A percentile compares a stretch with the other conserved stretches of the same genome.
Evolutionary conservation across 2,888 invertebrate species (phyloP).

Genomic region (Caprella mutica): DNA sequence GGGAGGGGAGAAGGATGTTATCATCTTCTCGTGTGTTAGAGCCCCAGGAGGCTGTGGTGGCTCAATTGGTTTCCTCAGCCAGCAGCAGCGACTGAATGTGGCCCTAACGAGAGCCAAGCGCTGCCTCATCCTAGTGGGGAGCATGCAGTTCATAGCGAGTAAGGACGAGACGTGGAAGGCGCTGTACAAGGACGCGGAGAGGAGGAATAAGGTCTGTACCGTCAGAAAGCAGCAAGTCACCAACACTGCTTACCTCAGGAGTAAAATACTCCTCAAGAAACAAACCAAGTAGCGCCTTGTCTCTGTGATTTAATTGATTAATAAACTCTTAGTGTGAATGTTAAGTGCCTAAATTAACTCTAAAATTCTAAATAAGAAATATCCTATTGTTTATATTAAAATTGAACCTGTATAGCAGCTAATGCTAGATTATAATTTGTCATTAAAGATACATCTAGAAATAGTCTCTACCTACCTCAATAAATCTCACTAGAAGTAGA

Average conservation of each 20-base stretch:
- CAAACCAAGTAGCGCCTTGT: too few relatives aligned
- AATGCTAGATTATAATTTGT: too few relatives aligned
- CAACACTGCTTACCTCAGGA: neutral
- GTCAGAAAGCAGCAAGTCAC: neutral
- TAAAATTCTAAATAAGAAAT: too few relatives aligned
- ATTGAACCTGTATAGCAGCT: too few relatives aligned
- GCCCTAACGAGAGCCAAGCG: conserved; percentile 70
- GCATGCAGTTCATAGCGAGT: conserved; percentile 14
- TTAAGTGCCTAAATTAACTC: too few relatives aligned
- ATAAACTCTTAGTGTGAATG: too few relatives aligned
- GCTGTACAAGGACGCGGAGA: conserved; percentile 15
- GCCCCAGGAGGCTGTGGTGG: conserved; percentile 44
- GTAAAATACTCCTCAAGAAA: too few relatives aligned
- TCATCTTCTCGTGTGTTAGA: conserved; percentile 72
- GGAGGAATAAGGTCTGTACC: neutral
- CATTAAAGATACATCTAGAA: too few relatives aligned
- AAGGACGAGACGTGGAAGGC: conserved; percentile 18
- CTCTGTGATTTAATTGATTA: too few relatives aligned
- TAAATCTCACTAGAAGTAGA: too few relatives aligned
- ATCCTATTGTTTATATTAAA: too few relatives aligned
- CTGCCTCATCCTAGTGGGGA: conserved; percentile 44
- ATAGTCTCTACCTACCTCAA: too few relatives aligned
- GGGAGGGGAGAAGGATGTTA: conserved; percentile 74
- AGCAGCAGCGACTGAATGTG: conserved; percentile 69
- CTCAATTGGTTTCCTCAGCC: conserved; percentile 60